These are phyloP conservation scores for Microplitis manilae DNA, from an alignment of 2,888 invertebrate species.

Conservation along the genomic window DNA sequence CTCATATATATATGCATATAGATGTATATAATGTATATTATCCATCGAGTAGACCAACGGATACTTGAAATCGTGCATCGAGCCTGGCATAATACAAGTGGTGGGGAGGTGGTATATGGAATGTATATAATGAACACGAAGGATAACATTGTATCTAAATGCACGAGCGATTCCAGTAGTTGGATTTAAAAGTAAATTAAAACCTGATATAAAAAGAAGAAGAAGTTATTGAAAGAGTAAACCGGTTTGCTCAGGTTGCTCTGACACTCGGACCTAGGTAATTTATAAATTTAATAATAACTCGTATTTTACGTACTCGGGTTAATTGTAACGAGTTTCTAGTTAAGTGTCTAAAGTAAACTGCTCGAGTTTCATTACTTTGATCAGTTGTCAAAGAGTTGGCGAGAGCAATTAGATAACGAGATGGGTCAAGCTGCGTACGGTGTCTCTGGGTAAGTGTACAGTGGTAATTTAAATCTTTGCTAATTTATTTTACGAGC, in stretches of 20 bases:
- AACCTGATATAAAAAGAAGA: not conserved
- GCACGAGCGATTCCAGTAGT: not conserved
- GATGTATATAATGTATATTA: not conserved
- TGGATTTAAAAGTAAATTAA: not conserved
- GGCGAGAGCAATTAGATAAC: constrained; percentile 1
- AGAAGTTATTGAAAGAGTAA: not conserved
- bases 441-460: constrained; percentile 29
- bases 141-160: not conserved
- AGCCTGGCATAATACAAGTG: not conserved
- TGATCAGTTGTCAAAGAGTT: constrained; percentile 20
- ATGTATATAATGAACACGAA: not conserved
- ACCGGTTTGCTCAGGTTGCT: not conserved
- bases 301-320: not conserved
- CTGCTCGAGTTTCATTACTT: constrained; percentile 12
- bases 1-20: not conserved
- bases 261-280: not conserved
- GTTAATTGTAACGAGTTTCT: not conserved
- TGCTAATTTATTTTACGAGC: not conserved
- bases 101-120: not conserved
- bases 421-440: constrained; percentile 38
- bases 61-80: not conserved
- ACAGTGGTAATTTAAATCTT: not conserved
- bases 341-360: constrained; percentile 7
- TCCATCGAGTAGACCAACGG: not conserved
- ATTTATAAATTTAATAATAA: not conserved